Evolutionary conservation across 2,888 invertebrate genomes (phyloP), one percentile per base, ranked within the genome.

Genomic region (Dioctria rufipes): DNA sequence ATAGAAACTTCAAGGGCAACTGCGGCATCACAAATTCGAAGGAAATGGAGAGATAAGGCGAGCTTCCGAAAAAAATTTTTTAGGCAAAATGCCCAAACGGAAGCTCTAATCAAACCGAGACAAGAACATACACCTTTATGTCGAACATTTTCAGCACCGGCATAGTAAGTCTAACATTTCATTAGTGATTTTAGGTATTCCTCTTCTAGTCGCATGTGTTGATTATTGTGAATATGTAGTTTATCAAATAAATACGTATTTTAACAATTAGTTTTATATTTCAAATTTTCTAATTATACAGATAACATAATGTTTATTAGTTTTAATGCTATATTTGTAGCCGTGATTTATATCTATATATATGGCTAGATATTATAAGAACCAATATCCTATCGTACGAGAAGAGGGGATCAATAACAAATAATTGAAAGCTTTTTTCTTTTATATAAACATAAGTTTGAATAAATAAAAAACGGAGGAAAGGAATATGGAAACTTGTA

Each of bases 11-110:
- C 61, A 43, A 75, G 46, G 37, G 13, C 25, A n/a, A n/a, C 8
- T 39, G 5, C 84, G 81, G 73, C 86, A 81, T 83, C 84, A 75
- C 43, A 85, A 78, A 83, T 84, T 81, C 84, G 78, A 46, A 84
- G 83, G 42, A 85, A 85, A 83, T 84, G 84, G 63, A 84, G 84
- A 65, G 75, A 82, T 3, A 84, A 86, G 46, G 86, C 86, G 25
- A 87, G 87, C 54, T 85, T 88, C 46, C 83, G 88, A 39, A 86
- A 87, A 39, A 87, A 87, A 78, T 82, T 88, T 2, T 88, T 88
- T 80, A 84, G 87, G 13, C 87, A 86, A 80, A 83, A 85, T 77
- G 80, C 85, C 61, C 83, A 82, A 13, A 66, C 78, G 60, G 80
- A 79, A 66, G 58, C 42, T 8, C 54, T 78, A 42, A 66, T 78